Evolutionary conservation across 2,797 vertebrate species (phyloP).

Genomic region (Fratercula arctica): DNA sequence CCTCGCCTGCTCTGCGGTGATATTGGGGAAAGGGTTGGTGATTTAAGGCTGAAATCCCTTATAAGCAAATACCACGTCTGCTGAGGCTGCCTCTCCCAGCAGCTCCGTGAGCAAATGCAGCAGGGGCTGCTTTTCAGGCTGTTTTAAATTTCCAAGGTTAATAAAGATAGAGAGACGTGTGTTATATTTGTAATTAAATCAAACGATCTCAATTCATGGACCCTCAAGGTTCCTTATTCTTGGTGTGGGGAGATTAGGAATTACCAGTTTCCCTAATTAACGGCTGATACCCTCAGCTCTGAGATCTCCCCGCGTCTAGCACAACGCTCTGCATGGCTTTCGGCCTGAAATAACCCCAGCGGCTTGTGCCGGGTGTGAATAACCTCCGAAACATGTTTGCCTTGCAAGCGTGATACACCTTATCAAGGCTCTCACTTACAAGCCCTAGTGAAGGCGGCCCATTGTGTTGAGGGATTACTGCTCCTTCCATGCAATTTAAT

Average conservation of each 20-base stretch:
- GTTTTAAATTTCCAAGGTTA: background rate
- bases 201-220: background rate
- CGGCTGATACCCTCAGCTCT: background rate
- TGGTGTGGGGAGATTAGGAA: background rate
- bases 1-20: background rate
- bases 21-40: fast-evolving
- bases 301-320: background rate
- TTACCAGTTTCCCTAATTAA: background rate
- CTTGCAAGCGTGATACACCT: background rate
- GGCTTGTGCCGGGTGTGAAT: background rate
- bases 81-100: background rate
- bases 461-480: background rate
- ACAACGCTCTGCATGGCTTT: fast-evolving
- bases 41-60: background rate
- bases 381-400: background rate
- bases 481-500: background rate
- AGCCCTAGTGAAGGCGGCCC: background rate
- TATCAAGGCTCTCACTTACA: background rate
- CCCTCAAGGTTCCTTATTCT: background rate
- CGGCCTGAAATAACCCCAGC: background rate
- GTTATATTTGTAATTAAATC: background rate
- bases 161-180: background rate
- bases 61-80: background rate
- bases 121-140: background rate
- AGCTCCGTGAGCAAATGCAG: background rate